Conservation (phyloP, 2,797 vertebrate genomes). For the Florisuga fusca region DNA sequence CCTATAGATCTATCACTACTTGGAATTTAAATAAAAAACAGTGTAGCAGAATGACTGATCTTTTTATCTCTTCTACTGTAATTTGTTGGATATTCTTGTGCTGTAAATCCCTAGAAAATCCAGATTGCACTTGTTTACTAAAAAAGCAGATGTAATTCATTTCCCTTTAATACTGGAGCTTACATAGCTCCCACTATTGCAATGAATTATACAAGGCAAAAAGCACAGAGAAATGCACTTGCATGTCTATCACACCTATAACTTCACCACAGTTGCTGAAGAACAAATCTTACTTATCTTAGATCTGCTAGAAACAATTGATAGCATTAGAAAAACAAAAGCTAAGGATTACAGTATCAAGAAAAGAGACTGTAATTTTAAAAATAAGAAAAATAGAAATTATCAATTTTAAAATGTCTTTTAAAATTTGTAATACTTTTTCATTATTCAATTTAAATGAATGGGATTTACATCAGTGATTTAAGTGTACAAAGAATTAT, state of each 20-base stretch:
- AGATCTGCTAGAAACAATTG: neutral
- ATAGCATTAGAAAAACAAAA: neutral
- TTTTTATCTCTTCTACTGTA: neutral
- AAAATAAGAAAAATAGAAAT: neutral
- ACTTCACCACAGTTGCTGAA: conserved; percentile 1
- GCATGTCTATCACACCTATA: neutral
- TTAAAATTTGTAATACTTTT: neutral
- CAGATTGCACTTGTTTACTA: neutral
- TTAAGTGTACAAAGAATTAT: neutral
- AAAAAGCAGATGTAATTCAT: neutral
- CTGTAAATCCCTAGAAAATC: neutral
- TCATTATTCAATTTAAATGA: neutral
- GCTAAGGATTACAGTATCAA: neutral
- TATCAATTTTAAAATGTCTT: neutral
- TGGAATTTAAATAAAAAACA: neutral
- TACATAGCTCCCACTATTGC: neutral
- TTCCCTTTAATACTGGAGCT: neutral
- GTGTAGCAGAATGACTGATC: neutral
- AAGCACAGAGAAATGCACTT: neutral
- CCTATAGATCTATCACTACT: neutral
- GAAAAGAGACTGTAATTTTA: neutral
- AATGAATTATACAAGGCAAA: neutral
- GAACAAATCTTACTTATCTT: conserved; percentile 28
- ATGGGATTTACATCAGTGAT: neutral
- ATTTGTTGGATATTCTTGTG: neutral